Evolutionary conservation across 2,888 invertebrate genomes (phyloP).

Genomic region (Ceratothoa steindachneri): DNA sequence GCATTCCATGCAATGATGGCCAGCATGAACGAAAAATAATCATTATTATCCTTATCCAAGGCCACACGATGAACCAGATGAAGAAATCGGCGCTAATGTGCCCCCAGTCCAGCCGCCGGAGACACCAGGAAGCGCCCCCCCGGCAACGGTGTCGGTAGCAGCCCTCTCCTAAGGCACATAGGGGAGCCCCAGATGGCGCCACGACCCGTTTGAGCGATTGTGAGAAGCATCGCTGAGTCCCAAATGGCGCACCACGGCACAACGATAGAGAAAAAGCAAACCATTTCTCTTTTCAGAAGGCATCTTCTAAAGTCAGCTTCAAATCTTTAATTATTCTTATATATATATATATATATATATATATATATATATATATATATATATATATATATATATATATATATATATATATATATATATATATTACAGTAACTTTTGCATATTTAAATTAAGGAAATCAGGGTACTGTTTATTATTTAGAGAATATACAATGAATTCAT

Average conservation of each 20-base stretch:
- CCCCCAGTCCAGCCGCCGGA: slow-evolving; percentile 1
- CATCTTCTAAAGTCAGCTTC: too few relatives aligned
- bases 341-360: background rate
- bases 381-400: background rate
- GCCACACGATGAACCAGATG: slow-evolving; percentile 9
- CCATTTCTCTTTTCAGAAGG: too few relatives aligned
- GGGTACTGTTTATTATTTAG: background rate
- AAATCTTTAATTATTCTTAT: too few relatives aligned
- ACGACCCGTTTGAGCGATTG: background rate
- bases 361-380: background rate
- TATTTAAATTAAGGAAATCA: background rate
- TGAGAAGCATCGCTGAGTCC: background rate
- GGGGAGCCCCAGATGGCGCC: background rate
- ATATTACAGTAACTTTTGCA: background rate
- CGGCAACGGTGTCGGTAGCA: background rate
- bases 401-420: background rate
- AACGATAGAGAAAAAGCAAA: background rate
- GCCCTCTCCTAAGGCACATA: background rate
- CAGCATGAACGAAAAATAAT: background rate
- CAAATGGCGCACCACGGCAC: too few relatives aligned
- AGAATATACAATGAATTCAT: background rate
- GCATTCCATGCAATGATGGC: background rate
- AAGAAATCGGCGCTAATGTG: background rate
- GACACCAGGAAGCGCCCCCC: background rate
- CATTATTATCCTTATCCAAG: background rate